phyloP scores from a whole-genome alignment of 2,113 vertebrate genomes.

The Sigmodon hispidus region DNA sequence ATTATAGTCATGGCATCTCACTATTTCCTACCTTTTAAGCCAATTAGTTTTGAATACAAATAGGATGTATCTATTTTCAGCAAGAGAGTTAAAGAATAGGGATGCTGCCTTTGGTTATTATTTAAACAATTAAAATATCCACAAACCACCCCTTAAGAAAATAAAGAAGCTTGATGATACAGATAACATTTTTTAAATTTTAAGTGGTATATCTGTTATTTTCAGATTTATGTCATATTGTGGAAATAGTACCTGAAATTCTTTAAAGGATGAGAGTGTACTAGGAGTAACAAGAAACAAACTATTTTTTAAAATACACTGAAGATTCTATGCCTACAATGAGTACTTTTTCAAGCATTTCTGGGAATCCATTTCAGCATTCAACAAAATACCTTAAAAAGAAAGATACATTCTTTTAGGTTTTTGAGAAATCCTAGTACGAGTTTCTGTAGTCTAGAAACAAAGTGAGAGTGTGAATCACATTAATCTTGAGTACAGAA shows the following conservation, averaged over 20 bases:
- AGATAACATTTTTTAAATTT: neutral
- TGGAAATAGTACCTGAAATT: conserved; percentile 30
- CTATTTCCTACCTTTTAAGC: neutral
- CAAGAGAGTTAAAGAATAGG: neutral
- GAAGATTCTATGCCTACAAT: neutral
- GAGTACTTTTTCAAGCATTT: neutral
- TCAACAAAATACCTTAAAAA: conserved; percentile 27
- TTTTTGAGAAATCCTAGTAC: neutral
- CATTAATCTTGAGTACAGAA: neutral
- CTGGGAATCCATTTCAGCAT: neutral
- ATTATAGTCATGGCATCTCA: neutral
- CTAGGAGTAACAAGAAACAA: neutral
- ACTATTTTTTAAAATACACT: neutral
- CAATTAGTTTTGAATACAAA: conserved; percentile 36
- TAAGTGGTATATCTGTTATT: neutral
- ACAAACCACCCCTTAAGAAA: conserved; percentile 17
- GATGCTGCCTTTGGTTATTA: neutral
- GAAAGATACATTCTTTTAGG: neutral
- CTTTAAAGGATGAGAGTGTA: neutral
- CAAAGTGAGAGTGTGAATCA: neutral
- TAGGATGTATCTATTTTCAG: neutral
- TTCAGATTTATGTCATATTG: neutral
- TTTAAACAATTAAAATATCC: conserved; percentile 14
- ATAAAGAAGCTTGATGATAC: neutral
- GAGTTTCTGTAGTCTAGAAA: neutral